Conservation (phyloP, 2,888 invertebrate genomes). For the Allygus modestus region DNA sequence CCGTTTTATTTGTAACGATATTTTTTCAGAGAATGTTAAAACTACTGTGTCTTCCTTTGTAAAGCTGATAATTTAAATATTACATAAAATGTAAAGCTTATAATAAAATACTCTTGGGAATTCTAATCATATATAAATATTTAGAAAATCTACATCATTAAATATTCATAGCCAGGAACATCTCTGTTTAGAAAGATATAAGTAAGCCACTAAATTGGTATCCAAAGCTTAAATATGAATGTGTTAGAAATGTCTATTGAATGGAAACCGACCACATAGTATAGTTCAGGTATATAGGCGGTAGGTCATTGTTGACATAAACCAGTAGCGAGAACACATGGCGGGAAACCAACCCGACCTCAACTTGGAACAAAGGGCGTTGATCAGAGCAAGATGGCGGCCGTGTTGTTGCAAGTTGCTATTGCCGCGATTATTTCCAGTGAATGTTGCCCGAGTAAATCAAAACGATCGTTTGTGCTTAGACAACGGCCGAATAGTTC, state of each 20-base stretch:
- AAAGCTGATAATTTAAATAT: no score
- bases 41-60: no score
- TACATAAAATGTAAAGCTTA: no score
- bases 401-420: neutral
- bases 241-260: neutral
- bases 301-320: slow-evolving; percentile 8
- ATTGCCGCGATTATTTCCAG: neutral
- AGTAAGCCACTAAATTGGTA: no score
- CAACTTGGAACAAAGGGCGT: slow-evolving; percentile 1
- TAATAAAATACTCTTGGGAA: no score
- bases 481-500: slow-evolving; percentile 11
- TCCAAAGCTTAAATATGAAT: no score
- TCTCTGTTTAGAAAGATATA: no score
- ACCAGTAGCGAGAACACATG: neutral
- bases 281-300: neutral
- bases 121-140: no score
- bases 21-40: no score
- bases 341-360: neutral
- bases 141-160: no score
- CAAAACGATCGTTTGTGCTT: neutral
- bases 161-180: no score
- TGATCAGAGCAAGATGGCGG: slow-evolving; percentile 20
- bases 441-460: slow-evolving; percentile 12
- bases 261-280: neutral
- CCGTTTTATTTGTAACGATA: no score